A percentile compares a stretch with the other conserved stretches of the same genome.
Conservation (phyloP, 1,140 invertebrate species). For the Pantala flavescens region DNA sequence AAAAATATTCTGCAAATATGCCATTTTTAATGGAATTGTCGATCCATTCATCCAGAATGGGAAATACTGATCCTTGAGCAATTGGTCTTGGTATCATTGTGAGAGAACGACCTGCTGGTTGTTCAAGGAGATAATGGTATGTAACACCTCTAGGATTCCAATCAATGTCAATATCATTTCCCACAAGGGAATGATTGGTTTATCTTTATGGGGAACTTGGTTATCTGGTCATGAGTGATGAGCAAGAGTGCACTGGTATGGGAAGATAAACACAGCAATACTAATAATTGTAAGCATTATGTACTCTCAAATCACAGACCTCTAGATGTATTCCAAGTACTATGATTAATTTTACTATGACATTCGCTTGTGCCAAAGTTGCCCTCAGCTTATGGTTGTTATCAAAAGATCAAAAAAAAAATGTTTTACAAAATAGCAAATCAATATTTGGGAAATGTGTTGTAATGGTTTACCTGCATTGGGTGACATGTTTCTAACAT, state of each 20-base stretch:
- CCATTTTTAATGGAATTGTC: background rate
- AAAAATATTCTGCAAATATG: background rate
- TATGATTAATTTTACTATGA: background rate
- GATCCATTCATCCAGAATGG: background rate
- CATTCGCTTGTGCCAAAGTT: background rate
- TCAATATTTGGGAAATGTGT: conserved; percentile 2
- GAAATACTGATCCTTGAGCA: too few species aligned
- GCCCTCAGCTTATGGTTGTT: conserved; percentile 4
- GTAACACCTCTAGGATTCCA: too few species aligned
- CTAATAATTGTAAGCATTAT: background rate
- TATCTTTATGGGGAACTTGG: too few species aligned
- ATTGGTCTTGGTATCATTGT: too few species aligned
- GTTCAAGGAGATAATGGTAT: too few species aligned
- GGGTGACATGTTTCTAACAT: background rate
- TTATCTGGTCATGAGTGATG: too few species aligned
- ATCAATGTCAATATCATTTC: too few species aligned
- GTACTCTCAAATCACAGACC: background rate
- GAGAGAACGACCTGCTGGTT: too few species aligned
- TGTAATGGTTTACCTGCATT: background rate
- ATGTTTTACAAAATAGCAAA: background rate
- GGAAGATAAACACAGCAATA: background rate
- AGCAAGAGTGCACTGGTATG: too few species aligned
- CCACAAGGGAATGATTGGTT: too few species aligned
- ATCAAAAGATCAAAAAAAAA: background rate
- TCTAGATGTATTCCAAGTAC: conserved; percentile 1